phyloP scores from a whole-genome alignment of 2,797 vertebrate species.

The Acestrorhynchus altus region DNA sequence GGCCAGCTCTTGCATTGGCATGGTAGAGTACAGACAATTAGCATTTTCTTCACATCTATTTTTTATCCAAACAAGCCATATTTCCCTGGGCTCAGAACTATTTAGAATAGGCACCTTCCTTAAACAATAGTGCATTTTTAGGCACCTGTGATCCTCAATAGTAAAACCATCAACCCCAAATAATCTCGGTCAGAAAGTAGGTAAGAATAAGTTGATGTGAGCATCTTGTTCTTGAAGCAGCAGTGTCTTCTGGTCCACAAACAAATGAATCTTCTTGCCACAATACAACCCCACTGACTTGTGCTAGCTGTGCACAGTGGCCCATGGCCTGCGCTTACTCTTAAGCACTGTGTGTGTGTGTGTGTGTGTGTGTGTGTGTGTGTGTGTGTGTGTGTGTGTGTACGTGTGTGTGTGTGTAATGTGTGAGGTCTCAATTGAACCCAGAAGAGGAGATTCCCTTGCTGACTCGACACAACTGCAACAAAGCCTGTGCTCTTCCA shows the following conservation, averaged over 20 bases:
- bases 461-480: constrained; percentile 67
- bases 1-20: too few species aligned
- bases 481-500: constrained; percentile 50
- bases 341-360: background rate
- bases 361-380: constrained; percentile 34
- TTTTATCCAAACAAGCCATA: too few species aligned
- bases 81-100: too few species aligned
- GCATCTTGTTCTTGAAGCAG: background rate
- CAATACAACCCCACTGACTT: background rate
- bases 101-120: too few species aligned
- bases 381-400: constrained; percentile 33
- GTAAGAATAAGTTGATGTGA: background rate
- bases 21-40: too few species aligned
- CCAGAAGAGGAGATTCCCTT: constrained; percentile 62
- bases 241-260: background rate
- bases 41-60: too few species aligned
- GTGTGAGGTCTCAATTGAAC: constrained; percentile 60
- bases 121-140: background rate
- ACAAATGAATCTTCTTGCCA: background rate
- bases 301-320: background rate
- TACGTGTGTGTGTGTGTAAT: constrained; percentile 24
- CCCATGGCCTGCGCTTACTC: background rate
- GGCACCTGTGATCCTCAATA: background rate
- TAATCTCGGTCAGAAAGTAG: background rate
- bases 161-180: background rate